Evolutionary conservation across 2,797 vertebrate genomes (phyloP).

Genomic region (Hipposideros larvatus): DNA sequence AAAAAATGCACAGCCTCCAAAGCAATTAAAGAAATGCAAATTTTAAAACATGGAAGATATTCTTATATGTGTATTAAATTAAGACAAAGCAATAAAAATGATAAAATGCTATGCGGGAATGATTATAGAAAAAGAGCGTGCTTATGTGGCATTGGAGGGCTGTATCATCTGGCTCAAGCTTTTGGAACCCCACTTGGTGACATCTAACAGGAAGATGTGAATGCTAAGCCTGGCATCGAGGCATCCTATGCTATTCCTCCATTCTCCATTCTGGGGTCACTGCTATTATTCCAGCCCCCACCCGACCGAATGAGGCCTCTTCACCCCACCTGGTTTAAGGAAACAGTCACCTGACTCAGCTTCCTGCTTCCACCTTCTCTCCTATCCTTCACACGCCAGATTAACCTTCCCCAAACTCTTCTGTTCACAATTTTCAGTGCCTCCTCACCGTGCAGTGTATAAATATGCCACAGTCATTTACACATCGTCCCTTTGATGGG

Average conservation of each 20-base stretch:
- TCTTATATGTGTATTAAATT: not conserved
- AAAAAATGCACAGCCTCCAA: not conserved
- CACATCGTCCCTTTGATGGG: not conserved
- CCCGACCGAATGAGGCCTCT: not conserved
- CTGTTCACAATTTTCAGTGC: not conserved
- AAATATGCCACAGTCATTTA: not conserved
- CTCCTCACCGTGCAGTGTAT: too few relatives aligned
- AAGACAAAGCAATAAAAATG: conserved; percentile 66
- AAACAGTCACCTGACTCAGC: not conserved
- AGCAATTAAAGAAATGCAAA: conserved; percentile 68
- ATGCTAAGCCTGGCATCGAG: not conserved
- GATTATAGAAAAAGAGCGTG: not conserved
- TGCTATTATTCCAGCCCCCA: not conserved
- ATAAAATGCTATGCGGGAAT: not conserved
- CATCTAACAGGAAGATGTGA: not conserved
- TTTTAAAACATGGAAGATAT: conserved; percentile 13
- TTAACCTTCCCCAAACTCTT: not conserved
- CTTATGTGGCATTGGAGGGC: not conserved
- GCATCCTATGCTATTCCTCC: not conserved
- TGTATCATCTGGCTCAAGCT: not conserved
- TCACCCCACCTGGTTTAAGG: not conserved
- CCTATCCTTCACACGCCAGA: not conserved
- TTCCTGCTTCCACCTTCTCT: not conserved
- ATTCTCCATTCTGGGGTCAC: not conserved
- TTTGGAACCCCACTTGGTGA: not conserved